Percentiles rank a stretch among this genome's conserved stretches.
phyloP scores from a whole-genome alignment of 2,113 vertebrate species.

The Otocyon megalotis region DNA sequence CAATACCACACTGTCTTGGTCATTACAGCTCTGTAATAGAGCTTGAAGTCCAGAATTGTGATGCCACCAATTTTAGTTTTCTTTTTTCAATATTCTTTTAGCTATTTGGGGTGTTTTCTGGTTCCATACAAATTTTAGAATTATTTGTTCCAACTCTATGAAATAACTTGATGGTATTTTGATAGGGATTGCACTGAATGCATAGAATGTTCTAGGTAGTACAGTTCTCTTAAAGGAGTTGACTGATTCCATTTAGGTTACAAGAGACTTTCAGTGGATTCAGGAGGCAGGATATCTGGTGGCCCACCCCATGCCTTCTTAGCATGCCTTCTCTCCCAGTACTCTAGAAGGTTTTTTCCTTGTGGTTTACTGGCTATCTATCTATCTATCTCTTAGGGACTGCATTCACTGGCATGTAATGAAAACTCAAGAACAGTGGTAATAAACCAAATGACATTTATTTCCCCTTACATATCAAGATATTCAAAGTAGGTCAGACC shows the following conservation, averaged over 20 bases:
- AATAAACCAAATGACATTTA: neutral
- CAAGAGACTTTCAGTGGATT: neutral
- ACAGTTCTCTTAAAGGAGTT: neutral
- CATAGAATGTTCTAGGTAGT: too few relatives aligned
- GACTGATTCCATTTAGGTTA: neutral
- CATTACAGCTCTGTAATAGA: too few relatives aligned
- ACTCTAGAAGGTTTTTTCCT: neutral
- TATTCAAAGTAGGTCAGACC: neutral
- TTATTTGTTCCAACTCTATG: too few relatives aligned
- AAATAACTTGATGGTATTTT: too few relatives aligned
- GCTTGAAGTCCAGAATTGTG: too few relatives aligned
- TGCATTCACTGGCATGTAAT: neutral
- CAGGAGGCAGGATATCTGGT: neutral
- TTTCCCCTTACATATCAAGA: neutral
- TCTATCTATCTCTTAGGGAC: neutral
- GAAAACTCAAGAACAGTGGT: neutral
- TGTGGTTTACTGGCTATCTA: neutral
- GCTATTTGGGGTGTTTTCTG: too few relatives aligned
- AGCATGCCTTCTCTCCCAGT: neutral
- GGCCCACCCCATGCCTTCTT: neutral
- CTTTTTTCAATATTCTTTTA: too few relatives aligned
- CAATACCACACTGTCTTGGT: too few relatives aligned
- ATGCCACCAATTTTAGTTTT: too few relatives aligned
- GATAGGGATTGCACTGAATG: too few relatives aligned
- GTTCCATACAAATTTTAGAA: too few relatives aligned